These are phyloP conservation scores for Strix occidentalis DNA, from an alignment of 2,797 vertebrate genomes.

Conservation along the genomic window DNA sequence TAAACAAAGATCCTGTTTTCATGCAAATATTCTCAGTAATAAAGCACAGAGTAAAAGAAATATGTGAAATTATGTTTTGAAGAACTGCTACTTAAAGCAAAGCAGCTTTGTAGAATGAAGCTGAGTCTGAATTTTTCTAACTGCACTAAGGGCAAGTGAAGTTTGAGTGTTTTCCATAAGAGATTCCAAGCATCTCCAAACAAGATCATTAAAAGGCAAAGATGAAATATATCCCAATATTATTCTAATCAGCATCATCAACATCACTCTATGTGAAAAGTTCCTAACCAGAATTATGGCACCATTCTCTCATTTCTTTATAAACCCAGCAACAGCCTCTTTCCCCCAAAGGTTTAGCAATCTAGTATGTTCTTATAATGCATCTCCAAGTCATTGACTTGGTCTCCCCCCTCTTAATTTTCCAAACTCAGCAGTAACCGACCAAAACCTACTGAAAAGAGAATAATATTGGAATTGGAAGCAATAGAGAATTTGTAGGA, in stretches of 20 bases:
- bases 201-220: background rate
- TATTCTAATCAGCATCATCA: background rate
- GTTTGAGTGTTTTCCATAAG: background rate
- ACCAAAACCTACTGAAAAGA: background rate
- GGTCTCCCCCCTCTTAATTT: background rate
- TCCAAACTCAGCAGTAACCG: background rate
- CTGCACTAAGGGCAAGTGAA: background rate
- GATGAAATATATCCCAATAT: background rate
- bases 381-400: background rate
- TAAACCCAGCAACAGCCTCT: background rate
- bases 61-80: slow-evolving; percentile 48
- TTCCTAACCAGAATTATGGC: background rate
- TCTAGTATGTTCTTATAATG: background rate
- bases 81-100: slow-evolving; percentile 44
- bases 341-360: background rate
- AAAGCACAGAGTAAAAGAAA: slow-evolving; percentile 32
- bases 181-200: background rate
- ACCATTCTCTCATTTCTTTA: background rate
- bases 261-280: background rate
- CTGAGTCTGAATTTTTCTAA: background rate
- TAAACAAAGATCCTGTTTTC: slow-evolving; percentile 44
- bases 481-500: background rate
- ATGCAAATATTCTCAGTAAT: slow-evolving; percentile 49
- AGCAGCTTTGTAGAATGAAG: background rate
- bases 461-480: background rate